phyloP scores from a whole-genome alignment of 2,797 vertebrate genomes.

The Morus bassanus region DNA sequence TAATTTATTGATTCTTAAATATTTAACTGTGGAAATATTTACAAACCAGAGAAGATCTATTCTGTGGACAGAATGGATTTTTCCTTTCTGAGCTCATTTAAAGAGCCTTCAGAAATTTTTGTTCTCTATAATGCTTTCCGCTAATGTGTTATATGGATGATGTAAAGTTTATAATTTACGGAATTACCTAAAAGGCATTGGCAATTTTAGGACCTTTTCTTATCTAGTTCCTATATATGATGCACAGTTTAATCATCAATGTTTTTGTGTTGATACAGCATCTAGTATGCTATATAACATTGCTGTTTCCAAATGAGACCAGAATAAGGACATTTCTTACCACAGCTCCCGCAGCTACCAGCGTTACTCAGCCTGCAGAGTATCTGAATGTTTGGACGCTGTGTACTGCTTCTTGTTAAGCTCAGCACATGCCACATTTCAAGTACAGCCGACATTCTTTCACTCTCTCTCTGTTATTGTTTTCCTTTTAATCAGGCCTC shows the following conservation, averaged over 20 bases:
- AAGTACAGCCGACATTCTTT: background rate
- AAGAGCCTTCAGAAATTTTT: background rate
- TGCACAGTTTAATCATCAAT: background rate
- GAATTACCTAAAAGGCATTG: background rate
- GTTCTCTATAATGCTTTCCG: background rate
- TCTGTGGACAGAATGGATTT: background rate
- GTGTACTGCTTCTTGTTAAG: rapidly evolving
- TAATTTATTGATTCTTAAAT: background rate
- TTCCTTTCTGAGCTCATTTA: background rate
- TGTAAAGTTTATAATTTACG: background rate
- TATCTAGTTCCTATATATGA: background rate
- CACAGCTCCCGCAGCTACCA: background rate
- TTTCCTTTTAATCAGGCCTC: background rate
- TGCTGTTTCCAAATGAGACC: background rate
- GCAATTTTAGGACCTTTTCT: background rate
- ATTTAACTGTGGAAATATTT: background rate
- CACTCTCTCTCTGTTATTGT: background rate
- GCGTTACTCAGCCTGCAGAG: background rate
- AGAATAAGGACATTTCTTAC: rapidly evolving
- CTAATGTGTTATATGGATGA: background rate
- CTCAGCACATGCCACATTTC: background rate
- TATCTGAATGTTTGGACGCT: background rate
- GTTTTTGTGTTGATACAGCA: background rate
- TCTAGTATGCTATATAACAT: background rate
- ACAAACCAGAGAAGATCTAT: background rate